Evolutionary conservation across 2,888 invertebrate genomes (phyloP).

Genomic region (Argyresthia albistria): DNA sequence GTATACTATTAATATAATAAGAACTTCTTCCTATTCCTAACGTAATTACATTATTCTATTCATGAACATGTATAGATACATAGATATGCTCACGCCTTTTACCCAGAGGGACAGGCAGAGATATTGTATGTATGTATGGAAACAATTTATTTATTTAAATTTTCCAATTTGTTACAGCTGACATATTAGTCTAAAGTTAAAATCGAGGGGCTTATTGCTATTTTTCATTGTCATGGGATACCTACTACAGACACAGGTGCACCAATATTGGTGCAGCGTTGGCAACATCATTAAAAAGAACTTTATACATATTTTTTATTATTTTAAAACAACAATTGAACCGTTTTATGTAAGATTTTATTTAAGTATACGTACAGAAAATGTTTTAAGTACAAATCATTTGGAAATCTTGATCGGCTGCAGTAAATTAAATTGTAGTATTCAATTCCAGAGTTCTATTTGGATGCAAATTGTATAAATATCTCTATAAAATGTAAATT

Average conservation of each 20-base stretch:
- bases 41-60: constrained; percentile 58
- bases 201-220: constrained; percentile 48
- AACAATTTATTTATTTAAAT: constrained; percentile 40
- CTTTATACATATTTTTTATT: too few species aligned
- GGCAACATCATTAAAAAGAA: too few species aligned
- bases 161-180: constrained; percentile 31
- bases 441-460: constrained; percentile 23
- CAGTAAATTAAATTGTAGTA: constrained; percentile 5
- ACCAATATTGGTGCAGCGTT: too few species aligned
- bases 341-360: too few species aligned
- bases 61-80: constrained; percentile 28
- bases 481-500: background rate
- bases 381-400: constrained; percentile 3
- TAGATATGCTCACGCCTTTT: too few species aligned
- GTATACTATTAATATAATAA: constrained; percentile 50
- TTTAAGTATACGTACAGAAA: too few species aligned
- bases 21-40: constrained; percentile 54
- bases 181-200: constrained; percentile 26
- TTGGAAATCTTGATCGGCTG: background rate
- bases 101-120: too few species aligned
- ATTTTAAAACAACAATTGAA: too few species aligned
- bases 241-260: too few species aligned
- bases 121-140: too few species aligned
- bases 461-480: background rate
- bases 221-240: constrained; percentile 8